Evolutionary conservation across 2,888 invertebrate species (phyloP).

Genomic region (Stomorhina lunata): DNA sequence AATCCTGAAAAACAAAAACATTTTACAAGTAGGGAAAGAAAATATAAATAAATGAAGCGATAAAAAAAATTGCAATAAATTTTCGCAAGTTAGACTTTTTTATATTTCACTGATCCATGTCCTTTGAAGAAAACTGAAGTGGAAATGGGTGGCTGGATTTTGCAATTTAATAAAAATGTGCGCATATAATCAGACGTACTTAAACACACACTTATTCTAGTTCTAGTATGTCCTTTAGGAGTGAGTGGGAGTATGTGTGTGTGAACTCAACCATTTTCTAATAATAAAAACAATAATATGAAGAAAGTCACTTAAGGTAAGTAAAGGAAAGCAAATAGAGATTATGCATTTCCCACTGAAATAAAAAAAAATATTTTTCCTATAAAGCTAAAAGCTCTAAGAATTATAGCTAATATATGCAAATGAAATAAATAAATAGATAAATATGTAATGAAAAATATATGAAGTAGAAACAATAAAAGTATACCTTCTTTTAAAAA

Average conservation of each 20-base stretch:
- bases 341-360: conserved; percentile 53
- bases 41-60: conserved; percentile 60
- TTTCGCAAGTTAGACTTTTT: conserved; percentile 65
- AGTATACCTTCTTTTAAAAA: background rate
- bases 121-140: conserved; percentile 35
- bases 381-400: conserved; percentile 51
- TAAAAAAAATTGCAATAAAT: conserved; percentile 69
- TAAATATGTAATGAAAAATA: conserved; percentile 61
- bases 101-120: conserved; percentile 1
- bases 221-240: too few relatives aligned
- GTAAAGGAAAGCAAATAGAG: conserved; percentile 47
- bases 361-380: conserved; percentile 30
- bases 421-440: conserved; percentile 75
- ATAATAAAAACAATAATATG: conserved; percentile 56
- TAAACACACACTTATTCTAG: conserved; percentile 3
- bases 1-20: conserved; percentile 68
- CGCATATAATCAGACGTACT: conserved; percentile 62
- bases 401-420: conserved; percentile 78
- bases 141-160: conserved; percentile 53
- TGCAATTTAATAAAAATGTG: conserved; percentile 77
- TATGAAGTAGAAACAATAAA: background rate
- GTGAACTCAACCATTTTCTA: conserved; percentile 39
- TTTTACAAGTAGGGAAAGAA: background rate
- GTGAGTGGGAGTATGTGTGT: background rate
- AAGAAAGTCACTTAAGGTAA: conserved; percentile 60